These are phyloP conservation scores for Pyrocephalus nanus DNA, from an alignment of 2,797 vertebrate species.

Conservation along the genomic window DNA sequence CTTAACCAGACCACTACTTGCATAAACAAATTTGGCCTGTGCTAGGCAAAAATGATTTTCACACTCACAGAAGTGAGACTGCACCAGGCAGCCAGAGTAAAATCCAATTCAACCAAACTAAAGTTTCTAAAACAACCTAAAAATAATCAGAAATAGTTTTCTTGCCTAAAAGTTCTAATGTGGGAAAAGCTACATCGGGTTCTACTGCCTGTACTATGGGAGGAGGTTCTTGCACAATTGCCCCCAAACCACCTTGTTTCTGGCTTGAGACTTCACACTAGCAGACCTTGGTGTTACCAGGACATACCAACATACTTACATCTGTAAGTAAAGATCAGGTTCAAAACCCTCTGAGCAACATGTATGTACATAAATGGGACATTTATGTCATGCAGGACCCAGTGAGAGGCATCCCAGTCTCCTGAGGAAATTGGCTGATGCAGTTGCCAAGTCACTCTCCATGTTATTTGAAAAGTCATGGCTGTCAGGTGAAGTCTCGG, in stretches of 20 bases:
- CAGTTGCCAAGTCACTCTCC: background rate
- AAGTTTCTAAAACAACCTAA: background rate
- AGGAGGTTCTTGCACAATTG: background rate
- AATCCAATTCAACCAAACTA: background rate
- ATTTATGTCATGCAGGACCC: background rate
- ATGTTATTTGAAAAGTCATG: background rate
- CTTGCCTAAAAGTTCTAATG: background rate
- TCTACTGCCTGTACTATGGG: background rate
- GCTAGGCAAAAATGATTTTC: background rate
- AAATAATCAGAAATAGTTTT: background rate
- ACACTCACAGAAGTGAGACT: background rate
- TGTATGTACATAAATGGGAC: background rate
- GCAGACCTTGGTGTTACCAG: background rate
- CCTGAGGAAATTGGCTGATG: background rate
- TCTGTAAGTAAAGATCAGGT: background rate
- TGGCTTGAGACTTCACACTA: background rate
- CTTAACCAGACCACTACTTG: background rate
- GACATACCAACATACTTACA: background rate
- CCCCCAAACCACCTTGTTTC: background rate
- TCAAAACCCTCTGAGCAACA: background rate
- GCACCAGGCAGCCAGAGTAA: background rate
- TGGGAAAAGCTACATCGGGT: background rate
- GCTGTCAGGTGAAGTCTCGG: background rate
- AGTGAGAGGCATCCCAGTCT: background rate
- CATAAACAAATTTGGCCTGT: background rate